Base-by-base conservation (phyloP, 2,797 vertebrate species). In the Champsocephalus esox region DNA sequence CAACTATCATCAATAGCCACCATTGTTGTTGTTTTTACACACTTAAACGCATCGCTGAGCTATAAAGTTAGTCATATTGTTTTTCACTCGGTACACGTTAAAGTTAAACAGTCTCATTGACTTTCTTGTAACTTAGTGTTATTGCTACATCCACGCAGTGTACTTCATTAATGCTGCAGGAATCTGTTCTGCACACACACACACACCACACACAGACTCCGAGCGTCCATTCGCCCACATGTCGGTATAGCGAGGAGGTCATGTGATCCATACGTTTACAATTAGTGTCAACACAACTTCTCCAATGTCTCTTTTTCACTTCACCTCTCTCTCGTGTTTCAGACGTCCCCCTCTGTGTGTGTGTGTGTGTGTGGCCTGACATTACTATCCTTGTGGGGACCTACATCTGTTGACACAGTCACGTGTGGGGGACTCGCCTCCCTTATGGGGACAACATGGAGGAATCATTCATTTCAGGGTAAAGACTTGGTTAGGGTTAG, bases 101-200 rank as follows among this genome's bases (percentile, higher is more conserved):
- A 54, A 28, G 28, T 52, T 21, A 66, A 0, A 28, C 56, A 52
- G 17, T 54, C 55, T 67, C 58, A 4, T 2, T 11, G 12, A 61
- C 73, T 49, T 61, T 73, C 48, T 66, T 12, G 3, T 38, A 50
- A 52, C 12, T 41, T 21, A 51, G 24, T 50, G 32, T 87, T 83
- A 87, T 89, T 84, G 80, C 82, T 87, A 81, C 83, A 79, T 82
- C 68, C 45, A 61, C 17, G 77, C 57, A 75, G 62, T 73, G 48
- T 52, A 68, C 57, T 55, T 66, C 66, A 72, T 55, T 63, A 75
- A 13, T 17, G 34, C 73, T 70, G 51, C 50, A 66, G 61, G 59
- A 73, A 64, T 75, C 34, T 43, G 32, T 9, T 56, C 43, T 17
- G 54, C 59, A 58, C 59, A 59, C 66, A 72, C 48, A 55, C 61